Evolutionary conservation across 1,140 invertebrate genomes (phyloP), one percentile per base, ranked within the genome.

Genomic region (Papilio machaon): DNA sequence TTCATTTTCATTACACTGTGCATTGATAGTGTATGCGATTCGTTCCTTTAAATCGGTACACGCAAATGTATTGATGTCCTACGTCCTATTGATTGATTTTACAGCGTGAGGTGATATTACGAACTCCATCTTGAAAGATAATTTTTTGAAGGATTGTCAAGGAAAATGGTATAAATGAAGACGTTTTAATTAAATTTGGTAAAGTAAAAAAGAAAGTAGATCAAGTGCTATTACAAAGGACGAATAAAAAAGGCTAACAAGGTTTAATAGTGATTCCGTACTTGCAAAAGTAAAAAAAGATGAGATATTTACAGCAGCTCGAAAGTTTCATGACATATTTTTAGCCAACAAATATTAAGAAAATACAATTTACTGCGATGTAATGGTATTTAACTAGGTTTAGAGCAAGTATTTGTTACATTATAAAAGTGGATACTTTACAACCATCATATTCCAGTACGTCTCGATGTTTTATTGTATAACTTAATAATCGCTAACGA

Each of bases 1-100:
- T 30, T 35, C 23, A 19, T 64, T 30, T 64, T 64, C 60, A 64
- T 30, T 64, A 64, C 60, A 64, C 60, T 64, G 60, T 64, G 60
- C 60, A 64, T 64, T 3, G 19, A 64, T 2, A 19, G 54, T 64
- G 60, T 9, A 64, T 13, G 60, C 60, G 60, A 11, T 30, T 64
- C 23, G 10, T 64, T 7, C 23, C 10, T 64, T 64, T 13, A 52
- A 52, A 52, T 52, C 49, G 49, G 49, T 52, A 52, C 10, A 15
- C 49, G 15, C 2, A 52, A 52, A 52, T 52, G 49, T 52, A 52
- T 52, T 52, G 10, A 52, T 30, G 49, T 52, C 15, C 49, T 1
- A 43, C 38, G 38, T 52, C 2, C 10, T 52, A 52, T 13, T 64
- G 11, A 64, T 30, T 30, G 23, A 13, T 23, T 64, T 11, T 35